Conservation (phyloP, 1,140 invertebrate species). For the Arctopsyche grandis region DNA sequence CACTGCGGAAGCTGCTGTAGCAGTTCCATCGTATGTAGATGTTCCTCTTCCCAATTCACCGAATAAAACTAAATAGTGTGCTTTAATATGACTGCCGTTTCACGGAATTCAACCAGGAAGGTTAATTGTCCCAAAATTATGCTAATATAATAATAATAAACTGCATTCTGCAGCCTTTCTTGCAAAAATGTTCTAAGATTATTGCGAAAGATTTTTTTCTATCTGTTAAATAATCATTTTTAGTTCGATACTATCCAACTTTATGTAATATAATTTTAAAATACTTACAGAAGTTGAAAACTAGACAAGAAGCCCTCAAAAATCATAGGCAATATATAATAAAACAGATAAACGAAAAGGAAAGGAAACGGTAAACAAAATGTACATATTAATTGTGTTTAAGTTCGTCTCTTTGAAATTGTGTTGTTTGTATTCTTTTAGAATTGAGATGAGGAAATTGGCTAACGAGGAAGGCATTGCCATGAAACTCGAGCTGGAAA, state of each 20-base stretch:
- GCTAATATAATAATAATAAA: too few relatives aligned
- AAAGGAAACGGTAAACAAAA: constrained; percentile 65
- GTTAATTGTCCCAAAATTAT: too few relatives aligned
- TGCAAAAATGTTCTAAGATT: too few relatives aligned
- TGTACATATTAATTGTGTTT: background rate
- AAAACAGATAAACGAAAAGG: constrained; percentile 76
- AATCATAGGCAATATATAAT: constrained; percentile 66
- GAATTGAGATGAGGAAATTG: constrained; percentile 68
- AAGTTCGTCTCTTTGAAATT: background rate
- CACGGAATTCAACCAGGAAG: too few relatives aligned
- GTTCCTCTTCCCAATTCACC: too few relatives aligned
- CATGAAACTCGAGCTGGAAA: constrained; percentile 67
- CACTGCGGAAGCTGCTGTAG: too few relatives aligned
- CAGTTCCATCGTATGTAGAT: too few relatives aligned
- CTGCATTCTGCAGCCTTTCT: too few relatives aligned
- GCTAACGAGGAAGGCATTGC: constrained; percentile 73
- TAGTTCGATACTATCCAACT: background rate
- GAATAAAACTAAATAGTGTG: too few relatives aligned
- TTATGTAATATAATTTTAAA: background rate
- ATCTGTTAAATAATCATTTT: background rate
- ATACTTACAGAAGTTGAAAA: background rate
- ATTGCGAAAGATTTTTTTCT: too few relatives aligned
- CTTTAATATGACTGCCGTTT: too few relatives aligned
- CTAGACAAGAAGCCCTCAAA: constrained; percentile 61
- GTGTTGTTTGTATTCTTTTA: constrained; percentile 45